phyloP scores from a whole-genome alignment of 23 tunicate species.

The Styela plicata region DNA sequence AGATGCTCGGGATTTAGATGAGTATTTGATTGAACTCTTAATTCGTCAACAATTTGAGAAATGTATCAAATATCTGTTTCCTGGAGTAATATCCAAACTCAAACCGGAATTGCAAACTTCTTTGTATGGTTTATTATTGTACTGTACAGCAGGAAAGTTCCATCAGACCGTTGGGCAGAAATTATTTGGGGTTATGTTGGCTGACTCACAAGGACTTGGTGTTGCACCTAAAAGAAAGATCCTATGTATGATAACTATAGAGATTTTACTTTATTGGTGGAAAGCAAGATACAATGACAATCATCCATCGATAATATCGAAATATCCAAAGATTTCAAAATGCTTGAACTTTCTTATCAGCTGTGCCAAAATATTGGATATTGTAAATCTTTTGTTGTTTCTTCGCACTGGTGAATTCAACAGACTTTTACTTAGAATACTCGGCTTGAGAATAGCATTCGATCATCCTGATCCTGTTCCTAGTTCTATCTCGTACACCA shows the following conservation, averaged over 20 bases:
- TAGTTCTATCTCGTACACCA: slow-evolving; percentile 30
- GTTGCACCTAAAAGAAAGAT: slow-evolving; percentile 1
- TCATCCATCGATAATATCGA: not conserved
- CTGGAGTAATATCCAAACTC: not conserved
- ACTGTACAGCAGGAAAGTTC: slow-evolving; percentile 30
- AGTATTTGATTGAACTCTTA: slow-evolving; percentile 24
- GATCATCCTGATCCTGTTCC: slow-evolving; percentile 41
- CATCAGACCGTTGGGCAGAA: slow-evolving; percentile 64
- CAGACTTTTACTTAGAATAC: not conserved
- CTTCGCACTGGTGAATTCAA: not conserved
- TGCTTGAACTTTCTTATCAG: not conserved
- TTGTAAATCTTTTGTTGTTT: not conserved
- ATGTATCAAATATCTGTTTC: slow-evolving; percentile 30
- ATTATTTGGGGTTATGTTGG: slow-evolving; percentile 41
- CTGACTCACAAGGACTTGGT: not conserved
- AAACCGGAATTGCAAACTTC: slow-evolving; percentile 37
- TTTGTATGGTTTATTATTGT: slow-evolving; percentile 38
- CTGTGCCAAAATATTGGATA: not conserved
- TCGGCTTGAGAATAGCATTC: slow-evolving; percentile 29
- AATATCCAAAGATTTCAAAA: not conserved
- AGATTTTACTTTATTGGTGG: not conserved
- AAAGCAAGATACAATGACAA: slow-evolving; percentile 7
- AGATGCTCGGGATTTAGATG: slow-evolving; percentile 41
- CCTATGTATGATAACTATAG: not conserved
- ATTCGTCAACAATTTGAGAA: slow-evolving; percentile 26